These are phyloP conservation scores for Aurelia coerulea DNA, from an alignment of 30 jellyfish, hydroid and myxozoan species.

Conservation along the genomic window DNA sequence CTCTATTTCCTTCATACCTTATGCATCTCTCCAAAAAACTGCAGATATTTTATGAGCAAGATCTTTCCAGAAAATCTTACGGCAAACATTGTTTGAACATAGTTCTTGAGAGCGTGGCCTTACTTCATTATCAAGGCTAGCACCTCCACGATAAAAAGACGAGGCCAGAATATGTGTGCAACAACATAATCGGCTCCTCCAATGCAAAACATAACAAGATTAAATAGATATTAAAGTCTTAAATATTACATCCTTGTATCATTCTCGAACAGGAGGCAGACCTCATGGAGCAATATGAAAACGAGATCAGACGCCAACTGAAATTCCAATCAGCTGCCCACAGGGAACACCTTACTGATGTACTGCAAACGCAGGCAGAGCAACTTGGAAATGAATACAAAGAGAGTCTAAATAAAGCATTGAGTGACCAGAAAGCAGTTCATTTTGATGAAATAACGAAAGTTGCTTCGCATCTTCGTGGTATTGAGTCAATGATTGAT, in stretches of 20 bases:
- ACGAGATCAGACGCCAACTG: slow-evolving; percentile 81
- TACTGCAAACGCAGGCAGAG: slow-evolving; percentile 51
- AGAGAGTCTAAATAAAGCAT: slow-evolving; percentile 34
- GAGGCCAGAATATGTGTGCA: too few species aligned
- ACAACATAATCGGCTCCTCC: too few species aligned
- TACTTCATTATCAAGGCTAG: too few species aligned
- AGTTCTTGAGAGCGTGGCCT: too few species aligned
- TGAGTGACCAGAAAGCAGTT: slow-evolving; percentile 45
- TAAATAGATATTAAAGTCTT: background rate
- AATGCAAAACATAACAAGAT: too few species aligned
- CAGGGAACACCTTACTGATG: slow-evolving; percentile 87
- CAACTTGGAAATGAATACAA: slow-evolving; percentile 57
- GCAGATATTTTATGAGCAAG: too few species aligned
- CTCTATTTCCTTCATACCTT: too few species aligned
- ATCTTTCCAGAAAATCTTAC: too few species aligned
- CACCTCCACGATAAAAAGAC: too few species aligned
- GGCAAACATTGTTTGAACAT: too few species aligned
- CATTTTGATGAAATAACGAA: slow-evolving; percentile 64
- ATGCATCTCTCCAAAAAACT: too few species aligned
- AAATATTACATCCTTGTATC: background rate
- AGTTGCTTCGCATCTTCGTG: slow-evolving; percentile 65
- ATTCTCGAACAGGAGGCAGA: slow-evolving; percentile 69
- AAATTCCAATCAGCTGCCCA: slow-evolving; percentile 98
- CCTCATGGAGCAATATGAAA: slow-evolving; percentile 61
- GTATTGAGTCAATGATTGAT: slow-evolving; percentile 69